Conservation (phyloP, 2,797 vertebrate genomes). For the Falco peregrinus region DNA sequence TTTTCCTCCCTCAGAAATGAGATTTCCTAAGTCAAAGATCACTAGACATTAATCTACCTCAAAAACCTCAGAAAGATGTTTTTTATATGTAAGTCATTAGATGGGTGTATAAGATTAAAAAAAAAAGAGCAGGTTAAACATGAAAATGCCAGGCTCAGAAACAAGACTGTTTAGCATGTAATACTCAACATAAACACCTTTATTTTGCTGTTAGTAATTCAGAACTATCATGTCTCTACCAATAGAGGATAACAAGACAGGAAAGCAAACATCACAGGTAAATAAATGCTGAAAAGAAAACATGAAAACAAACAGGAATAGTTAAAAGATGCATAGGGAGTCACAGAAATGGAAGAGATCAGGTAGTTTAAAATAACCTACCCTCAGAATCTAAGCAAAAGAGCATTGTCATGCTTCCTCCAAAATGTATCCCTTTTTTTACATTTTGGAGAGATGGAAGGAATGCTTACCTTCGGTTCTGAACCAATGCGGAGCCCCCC, state of each 20-base stretch:
- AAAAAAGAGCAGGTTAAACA: neutral
- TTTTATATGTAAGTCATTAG: neutral
- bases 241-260: neutral
- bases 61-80: neutral
- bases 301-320: neutral
- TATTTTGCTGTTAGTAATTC: neutral
- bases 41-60: neutral
- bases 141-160: neutral
- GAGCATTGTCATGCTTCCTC: neutral
- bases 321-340: neutral
- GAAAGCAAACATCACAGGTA: neutral
- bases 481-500: neutral
- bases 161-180: neutral
- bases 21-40: neutral
- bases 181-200: neutral
- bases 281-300: neutral
- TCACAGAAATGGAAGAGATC: neutral
- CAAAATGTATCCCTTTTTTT: neutral
- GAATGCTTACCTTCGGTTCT: neutral
- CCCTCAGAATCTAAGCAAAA: neutral
- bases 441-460: neutral
- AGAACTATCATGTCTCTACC: neutral
- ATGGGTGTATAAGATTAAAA: neutral
- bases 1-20: neutral
- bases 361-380: neutral